These are phyloP conservation scores for Oenanthe melanoleuca DNA, from an alignment of 2,113 vertebrate species.

Conservation along the genomic window DNA sequence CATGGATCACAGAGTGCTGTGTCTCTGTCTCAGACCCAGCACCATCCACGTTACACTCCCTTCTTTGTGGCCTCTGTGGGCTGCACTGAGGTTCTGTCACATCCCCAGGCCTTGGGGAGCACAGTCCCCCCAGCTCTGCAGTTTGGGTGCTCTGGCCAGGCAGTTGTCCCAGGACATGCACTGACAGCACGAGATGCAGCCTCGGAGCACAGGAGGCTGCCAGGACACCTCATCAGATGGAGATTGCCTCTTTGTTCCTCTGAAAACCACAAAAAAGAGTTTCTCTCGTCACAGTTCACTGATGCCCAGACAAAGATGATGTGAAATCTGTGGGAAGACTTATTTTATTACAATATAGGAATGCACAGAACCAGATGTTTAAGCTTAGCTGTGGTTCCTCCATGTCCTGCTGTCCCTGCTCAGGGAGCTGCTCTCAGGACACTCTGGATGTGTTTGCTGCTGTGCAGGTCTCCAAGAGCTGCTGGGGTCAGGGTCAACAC, in stretches of 20 bases:
- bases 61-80: neutral
- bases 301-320: constrained; percentile 53
- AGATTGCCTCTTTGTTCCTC: constrained; percentile 44
- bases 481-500: too few species aligned
- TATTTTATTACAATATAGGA: constrained; percentile 57
- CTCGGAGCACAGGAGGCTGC: neutral
- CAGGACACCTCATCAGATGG: constrained; percentile 64
- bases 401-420: neutral
- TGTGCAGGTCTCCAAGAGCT: neutral
- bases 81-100: rapidly evolving
- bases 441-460: rapidly evolving
- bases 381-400: neutral
- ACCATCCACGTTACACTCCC: too few species aligned
- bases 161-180: neutral
- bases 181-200: neutral
- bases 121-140: neutral
- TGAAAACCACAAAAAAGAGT: constrained; percentile 37
- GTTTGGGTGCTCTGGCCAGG: neutral
- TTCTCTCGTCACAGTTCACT: constrained; percentile 47
- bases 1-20: too few species aligned
- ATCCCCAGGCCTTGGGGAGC: neutral
- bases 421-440: neutral
- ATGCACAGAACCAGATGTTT: constrained; percentile 58
- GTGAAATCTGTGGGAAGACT: constrained; percentile 57
- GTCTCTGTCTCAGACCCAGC: too few species aligned